Conservation (phyloP, 2,888 invertebrate species). For the Ommatoiulus sabulosus region DNA sequence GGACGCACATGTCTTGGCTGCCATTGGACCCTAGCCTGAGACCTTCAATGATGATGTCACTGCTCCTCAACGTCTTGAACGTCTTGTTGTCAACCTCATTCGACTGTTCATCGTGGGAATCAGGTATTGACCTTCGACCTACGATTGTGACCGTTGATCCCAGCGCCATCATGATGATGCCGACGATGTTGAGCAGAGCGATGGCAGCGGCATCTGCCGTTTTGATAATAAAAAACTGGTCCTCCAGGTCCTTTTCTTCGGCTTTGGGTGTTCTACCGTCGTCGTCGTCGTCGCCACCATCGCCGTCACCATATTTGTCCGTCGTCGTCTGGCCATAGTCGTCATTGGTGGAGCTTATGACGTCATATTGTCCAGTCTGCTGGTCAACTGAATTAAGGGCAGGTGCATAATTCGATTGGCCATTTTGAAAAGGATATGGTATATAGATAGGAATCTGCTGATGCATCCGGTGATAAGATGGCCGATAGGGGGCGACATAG, state of each 20-base stretch:
- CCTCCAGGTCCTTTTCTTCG: no score
- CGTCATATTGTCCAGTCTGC: not conserved
- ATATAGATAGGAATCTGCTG: not conserved
- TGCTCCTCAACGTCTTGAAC: not conserved
- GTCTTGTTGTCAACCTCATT: not conserved
- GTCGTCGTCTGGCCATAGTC: not conserved
- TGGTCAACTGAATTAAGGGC: constrained; percentile 38
- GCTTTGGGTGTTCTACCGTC: not conserved
- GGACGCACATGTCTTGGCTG: constrained; percentile 15
- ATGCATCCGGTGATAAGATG: not conserved
- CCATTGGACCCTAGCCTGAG: constrained; percentile 40
- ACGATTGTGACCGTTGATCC: constrained; percentile 15
- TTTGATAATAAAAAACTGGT: constrained; percentile 3
- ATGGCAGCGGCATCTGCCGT: constrained; percentile 46
- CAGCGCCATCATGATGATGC: constrained; percentile 49
- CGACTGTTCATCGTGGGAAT: not conserved
- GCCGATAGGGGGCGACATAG: not conserved
- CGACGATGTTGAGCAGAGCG: constrained; percentile 29
- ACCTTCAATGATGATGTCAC: constrained; percentile 13
- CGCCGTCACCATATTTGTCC: not conserved
- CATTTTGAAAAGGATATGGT: constrained; percentile 46
- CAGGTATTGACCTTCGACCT: constrained; percentile 41
- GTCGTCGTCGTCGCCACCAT: not conserved
- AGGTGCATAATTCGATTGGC: not conserved
- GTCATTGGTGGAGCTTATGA: not conserved